Evolutionary conservation across 2,888 invertebrate genomes (phyloP).

Genomic region (Callinectes sapidus): DNA sequence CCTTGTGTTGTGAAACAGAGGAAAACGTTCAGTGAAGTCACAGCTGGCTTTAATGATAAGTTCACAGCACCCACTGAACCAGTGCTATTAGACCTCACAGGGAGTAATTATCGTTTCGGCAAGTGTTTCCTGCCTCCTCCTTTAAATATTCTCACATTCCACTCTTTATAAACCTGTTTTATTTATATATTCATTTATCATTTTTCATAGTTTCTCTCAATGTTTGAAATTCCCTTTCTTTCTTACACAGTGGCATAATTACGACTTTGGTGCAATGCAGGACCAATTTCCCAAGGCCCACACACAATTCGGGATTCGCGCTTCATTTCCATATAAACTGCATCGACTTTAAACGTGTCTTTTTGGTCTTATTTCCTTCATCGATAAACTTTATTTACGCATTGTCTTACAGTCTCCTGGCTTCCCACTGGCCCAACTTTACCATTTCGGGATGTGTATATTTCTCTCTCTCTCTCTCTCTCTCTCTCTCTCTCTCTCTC

Average conservation of each 20-base stretch:
- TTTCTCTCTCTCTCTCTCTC: not conserved
- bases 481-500: not conserved
- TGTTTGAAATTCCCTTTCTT: not conserved
- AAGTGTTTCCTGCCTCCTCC: too few relatives aligned
- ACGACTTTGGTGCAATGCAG: not conserved
- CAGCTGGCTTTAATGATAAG: too few relatives aligned
- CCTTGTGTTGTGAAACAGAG: too few relatives aligned
- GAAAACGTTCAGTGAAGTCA: too few relatives aligned
- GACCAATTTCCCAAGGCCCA: not conserved
- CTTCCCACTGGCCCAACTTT: not conserved
- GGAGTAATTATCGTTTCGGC: too few relatives aligned
- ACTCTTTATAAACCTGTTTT: not conserved
- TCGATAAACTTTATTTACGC: not conserved
- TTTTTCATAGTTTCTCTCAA: not conserved
- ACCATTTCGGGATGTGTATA: not conserved
- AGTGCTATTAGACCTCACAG: too few relatives aligned
- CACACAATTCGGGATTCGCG: not conserved
- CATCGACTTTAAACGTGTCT: not conserved
- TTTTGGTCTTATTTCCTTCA: not conserved
- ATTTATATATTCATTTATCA: too few relatives aligned
- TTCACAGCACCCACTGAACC: too few relatives aligned
- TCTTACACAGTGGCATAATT: not conserved
- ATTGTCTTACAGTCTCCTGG: not conserved
- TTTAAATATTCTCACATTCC: not conserved
- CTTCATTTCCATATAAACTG: not conserved